These are phyloP conservation scores for Zalophus californianus DNA, from an alignment of 2,797 vertebrate genomes.

Conservation along the genomic window DNA sequence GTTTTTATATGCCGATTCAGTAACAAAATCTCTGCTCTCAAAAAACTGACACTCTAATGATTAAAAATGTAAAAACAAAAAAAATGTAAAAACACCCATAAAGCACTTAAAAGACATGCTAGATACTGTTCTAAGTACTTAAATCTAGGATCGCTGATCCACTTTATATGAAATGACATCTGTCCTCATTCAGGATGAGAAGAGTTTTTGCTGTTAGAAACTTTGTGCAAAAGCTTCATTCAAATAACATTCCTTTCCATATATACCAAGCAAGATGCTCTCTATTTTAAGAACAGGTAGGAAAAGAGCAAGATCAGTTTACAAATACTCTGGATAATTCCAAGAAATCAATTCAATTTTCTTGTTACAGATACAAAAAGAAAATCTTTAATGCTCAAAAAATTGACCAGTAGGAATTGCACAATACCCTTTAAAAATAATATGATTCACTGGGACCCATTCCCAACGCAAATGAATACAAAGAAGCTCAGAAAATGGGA, in stretches of 20 bases:
- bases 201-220: background rate
- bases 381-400: constrained; percentile 51
- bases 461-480: background rate
- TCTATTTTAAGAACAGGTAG: constrained; percentile 41
- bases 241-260: constrained; percentile 46
- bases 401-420: background rate
- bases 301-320: constrained; percentile 45
- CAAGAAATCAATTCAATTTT: constrained; percentile 44
- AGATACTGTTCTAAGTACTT: background rate
- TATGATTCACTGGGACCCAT: background rate
- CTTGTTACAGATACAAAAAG: constrained; percentile 6
- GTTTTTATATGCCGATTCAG: constrained; percentile 22
- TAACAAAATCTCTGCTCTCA: constrained; percentile 1
- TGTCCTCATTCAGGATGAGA: constrained; percentile 29
- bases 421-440: constrained; percentile 35
- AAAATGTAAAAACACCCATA: background rate
- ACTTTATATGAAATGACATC: background rate
- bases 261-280: background rate
- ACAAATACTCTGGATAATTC: constrained; percentile 11
- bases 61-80: constrained; percentile 9
- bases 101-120: background rate
- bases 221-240: constrained; percentile 10
- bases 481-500: background rate
- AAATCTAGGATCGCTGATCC: background rate
- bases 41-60: constrained; percentile 11